phyloP scores from a whole-genome alignment of 2,113 vertebrate species.

The Callopanchax toddi region DNA sequence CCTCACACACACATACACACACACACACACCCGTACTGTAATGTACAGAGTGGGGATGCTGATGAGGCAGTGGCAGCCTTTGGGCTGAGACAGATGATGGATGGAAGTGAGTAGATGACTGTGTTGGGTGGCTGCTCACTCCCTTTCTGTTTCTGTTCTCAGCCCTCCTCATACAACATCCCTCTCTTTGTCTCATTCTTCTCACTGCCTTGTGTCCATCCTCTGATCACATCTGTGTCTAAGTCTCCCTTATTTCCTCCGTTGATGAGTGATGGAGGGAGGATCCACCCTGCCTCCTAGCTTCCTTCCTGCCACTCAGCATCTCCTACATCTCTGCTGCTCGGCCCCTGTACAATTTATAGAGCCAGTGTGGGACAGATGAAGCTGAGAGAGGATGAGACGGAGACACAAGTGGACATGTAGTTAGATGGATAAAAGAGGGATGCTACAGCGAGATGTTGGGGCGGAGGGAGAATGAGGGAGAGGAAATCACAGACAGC shows the following conservation, averaged over 20 bases:
- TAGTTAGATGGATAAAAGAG: slow-evolving; percentile 13
- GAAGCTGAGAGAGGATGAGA: slow-evolving; percentile 2
- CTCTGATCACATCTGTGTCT: slow-evolving; percentile 29
- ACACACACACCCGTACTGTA: slow-evolving; percentile 14
- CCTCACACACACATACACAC: too few relatives aligned
- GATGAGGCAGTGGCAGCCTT: slow-evolving; percentile 63
- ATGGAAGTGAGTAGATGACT: slow-evolving; percentile 67
- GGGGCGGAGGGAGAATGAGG: slow-evolving; percentile 2
- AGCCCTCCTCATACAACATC: slow-evolving; percentile 20
- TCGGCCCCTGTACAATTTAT: slow-evolving; percentile 24
- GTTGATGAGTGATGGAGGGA: slow-evolving; percentile 51
- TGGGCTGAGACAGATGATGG: slow-evolving; percentile 65
- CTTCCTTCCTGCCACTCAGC: slow-evolving; percentile 44
- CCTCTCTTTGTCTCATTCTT: slow-evolving; percentile 13
- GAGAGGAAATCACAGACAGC: background rate
- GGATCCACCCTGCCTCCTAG: slow-evolving; percentile 27
- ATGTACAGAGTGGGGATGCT: slow-evolving; percentile 45
- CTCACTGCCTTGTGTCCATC: slow-evolving; percentile 1
- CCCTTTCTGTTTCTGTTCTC: slow-evolving; percentile 35
- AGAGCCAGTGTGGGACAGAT: slow-evolving; percentile 11
- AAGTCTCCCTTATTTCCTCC: slow-evolving; percentile 28
- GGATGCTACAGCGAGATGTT: slow-evolving; percentile 4
- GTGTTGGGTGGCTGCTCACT: slow-evolving; percentile 70
- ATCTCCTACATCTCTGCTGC: slow-evolving; percentile 28
- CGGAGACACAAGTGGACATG: slow-evolving; percentile 20